These are phyloP conservation scores for Hirtodrosophila trivittata DNA, from an alignment of 2,888 invertebrate genomes.

Conservation along the genomic window DNA sequence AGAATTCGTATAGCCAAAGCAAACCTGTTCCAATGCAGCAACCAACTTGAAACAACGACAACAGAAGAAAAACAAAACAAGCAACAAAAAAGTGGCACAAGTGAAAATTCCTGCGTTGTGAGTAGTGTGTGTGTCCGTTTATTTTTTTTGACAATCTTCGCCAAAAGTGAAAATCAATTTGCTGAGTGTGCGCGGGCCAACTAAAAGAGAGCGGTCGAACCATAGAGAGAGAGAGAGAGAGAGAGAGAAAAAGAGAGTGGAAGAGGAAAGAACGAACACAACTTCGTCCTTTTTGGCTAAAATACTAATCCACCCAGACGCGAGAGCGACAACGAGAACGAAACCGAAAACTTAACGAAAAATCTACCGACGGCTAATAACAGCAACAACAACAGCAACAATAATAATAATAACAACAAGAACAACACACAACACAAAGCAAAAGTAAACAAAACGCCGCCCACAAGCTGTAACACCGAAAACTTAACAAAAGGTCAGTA, in stretches of 20 bases:
- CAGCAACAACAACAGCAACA: slow-evolving; percentile 42
- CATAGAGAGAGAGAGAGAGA: slow-evolving; percentile 24
- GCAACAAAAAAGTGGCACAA: slow-evolving; percentile 74
- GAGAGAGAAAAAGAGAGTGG: slow-evolving; percentile 23
- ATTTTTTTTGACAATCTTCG: slow-evolving; percentile 68
- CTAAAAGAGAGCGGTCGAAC: slow-evolving; percentile 24
- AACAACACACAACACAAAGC: too few relatives aligned
- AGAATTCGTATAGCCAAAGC: slow-evolving; percentile 45
- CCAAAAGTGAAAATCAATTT: slow-evolving; percentile 78
- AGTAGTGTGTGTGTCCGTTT: slow-evolving; percentile 11
- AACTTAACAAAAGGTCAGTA: slow-evolving; percentile 64
- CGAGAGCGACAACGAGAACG: slow-evolving; percentile 42
- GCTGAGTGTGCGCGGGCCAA: slow-evolving; percentile 67
- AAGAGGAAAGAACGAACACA: slow-evolving; percentile 25
- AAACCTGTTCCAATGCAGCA: slow-evolving; percentile 62
- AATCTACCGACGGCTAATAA: slow-evolving; percentile 46
- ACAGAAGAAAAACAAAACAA: slow-evolving; percentile 44
- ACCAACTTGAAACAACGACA: slow-evolving; percentile 25
- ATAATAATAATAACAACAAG: slow-evolving; percentile 10
- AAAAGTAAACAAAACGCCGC: slow-evolving; percentile 70
- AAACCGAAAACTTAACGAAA: slow-evolving; percentile 62
- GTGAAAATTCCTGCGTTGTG: slow-evolving; percentile 76
- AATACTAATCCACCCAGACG: slow-evolving; percentile 50
- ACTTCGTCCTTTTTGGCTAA: slow-evolving; percentile 54
- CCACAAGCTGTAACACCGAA: slow-evolving; percentile 42